Evolutionary conservation across 2,888 invertebrate genomes (phyloP).

Genomic region (Hedya salicella): DNA sequence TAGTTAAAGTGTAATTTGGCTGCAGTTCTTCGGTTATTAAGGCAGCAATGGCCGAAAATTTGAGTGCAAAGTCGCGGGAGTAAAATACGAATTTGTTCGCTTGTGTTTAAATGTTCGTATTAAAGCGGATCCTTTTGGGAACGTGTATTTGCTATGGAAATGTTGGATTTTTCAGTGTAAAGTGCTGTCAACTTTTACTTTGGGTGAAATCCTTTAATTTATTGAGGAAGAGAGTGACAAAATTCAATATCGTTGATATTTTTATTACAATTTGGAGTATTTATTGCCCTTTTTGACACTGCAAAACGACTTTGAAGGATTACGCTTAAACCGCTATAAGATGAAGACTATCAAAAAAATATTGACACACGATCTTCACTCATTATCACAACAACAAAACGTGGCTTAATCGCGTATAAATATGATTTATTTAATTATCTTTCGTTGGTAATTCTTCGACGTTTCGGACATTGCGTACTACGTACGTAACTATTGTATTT

Average conservation of each 20-base stretch:
- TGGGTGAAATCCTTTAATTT: background rate
- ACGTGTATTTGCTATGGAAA: slow-evolving; percentile 19
- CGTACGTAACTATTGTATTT: too few relatives aligned
- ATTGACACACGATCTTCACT: too few relatives aligned
- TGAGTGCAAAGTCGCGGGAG: slow-evolving; percentile 33
- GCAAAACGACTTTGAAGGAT: too few relatives aligned
- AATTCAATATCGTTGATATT: background rate
- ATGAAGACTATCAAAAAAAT: too few relatives aligned
- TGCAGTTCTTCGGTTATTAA: slow-evolving; percentile 34
- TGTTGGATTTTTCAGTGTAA: slow-evolving; percentile 11
- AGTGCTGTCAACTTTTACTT: slow-evolving; percentile 14
- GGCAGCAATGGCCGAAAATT: slow-evolving; percentile 36
- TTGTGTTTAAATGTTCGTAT: slow-evolving; percentile 38
- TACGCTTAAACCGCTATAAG: too few relatives aligned
- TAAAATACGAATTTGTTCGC: slow-evolving; percentile 32
- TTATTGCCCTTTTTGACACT: too few relatives aligned
- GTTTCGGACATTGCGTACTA: too few relatives aligned
- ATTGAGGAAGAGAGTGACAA: background rate
- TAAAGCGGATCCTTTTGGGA: slow-evolving; percentile 21
- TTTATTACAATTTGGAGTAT: too few relatives aligned
- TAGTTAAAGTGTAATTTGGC: slow-evolving; percentile 47
- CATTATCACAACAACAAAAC: too few relatives aligned
- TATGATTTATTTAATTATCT: too few relatives aligned
- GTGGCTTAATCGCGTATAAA: too few relatives aligned
- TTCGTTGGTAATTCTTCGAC: too few relatives aligned